Base-by-base conservation (phyloP, 2,888 invertebrate species). In the Acanthosepion lycidas region DNA sequence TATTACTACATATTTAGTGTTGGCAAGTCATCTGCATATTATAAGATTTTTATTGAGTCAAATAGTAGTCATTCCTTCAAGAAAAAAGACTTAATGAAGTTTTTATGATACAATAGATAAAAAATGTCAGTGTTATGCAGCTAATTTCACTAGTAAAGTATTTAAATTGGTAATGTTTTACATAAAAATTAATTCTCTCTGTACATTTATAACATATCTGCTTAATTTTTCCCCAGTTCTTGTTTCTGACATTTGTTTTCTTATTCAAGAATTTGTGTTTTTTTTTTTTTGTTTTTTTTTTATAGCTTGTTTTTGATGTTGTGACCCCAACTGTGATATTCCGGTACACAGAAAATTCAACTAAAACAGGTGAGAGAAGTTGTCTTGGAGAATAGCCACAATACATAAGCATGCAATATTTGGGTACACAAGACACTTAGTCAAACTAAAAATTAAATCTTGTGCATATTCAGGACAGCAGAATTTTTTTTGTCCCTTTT, bases 301-400 rank as follows among this genome's bases (percentile, higher is more conserved):
- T 97, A 94, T 98, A 98, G 98, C 97, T 98, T 95, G 97, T 98
- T 53, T 98, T 98, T 97, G 98, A 98, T 97, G 98, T 98, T 12
- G 98, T 99, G 59, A 98, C 98, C 0, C 98, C 98, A 94, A 98
- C 98, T 95, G 98, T 99, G 55, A 98, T 99, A 94, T 99, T 99
- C 97, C 99, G 99, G 97, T 99, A 99, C 97, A 98, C 98, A 64
- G 98, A 98, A 18, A 98, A 98, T 96, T 96, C 97, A 92, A 96
- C 95, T 48, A 96, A 95, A 23, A 94, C 96, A 95, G 96, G 96
- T 96, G 95, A 95, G 95, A 94, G n/a, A 5, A 78, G 0, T 78
- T 78, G 55, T 18, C 20, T 55, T 55, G 0, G 4, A 55, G 20
- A 55, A 55, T 15, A 55, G 15, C 18, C 55, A 55, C 15, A 55